These are phyloP conservation scores for Cheilosia vernalis DNA, from an alignment of 2,888 invertebrate species.

Conservation along the genomic window DNA sequence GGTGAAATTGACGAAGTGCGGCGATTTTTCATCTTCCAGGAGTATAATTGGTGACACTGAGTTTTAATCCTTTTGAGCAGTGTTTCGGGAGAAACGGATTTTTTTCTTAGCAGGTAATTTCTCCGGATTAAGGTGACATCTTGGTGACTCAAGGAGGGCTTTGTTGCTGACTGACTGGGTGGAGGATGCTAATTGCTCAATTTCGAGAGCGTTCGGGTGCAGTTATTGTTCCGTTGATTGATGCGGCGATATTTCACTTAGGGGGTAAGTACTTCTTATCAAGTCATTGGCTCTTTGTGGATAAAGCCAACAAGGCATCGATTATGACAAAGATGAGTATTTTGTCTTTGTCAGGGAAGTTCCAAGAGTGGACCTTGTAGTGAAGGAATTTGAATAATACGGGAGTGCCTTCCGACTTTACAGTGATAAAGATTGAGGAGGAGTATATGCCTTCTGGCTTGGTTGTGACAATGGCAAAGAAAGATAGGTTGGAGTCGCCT, in stretches of 20 bases:
- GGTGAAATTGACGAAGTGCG: slow-evolving; percentile 70
- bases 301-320: neutral
- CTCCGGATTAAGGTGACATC: slow-evolving; percentile 69
- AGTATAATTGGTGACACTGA: slow-evolving; percentile 64
- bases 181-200: slow-evolving; percentile 38
- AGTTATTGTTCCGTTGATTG: neutral
- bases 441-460: too few species aligned
- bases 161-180: slow-evolving; percentile 21
- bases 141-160: slow-evolving; percentile 60
- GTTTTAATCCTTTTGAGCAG: slow-evolving; percentile 61
- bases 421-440: too few species aligned
- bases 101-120: slow-evolving; percentile 74
- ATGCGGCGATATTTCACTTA: neutral
- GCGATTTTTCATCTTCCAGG: slow-evolving; percentile 57
- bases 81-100: slow-evolving; percentile 61
- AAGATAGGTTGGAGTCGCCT: too few species aligned
- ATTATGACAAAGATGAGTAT: neutral
- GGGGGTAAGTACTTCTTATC: neutral
- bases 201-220: slow-evolving; percentile 12
- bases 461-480: too few species aligned
- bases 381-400: too few species aligned
- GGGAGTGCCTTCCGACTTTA: too few species aligned
- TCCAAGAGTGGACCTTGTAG: too few species aligned
- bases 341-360: neutral
- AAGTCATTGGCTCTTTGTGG: neutral